Evolutionary conservation across 2,797 vertebrate species (phyloP), one percentile per base, ranked within the genome.

Genomic region (Danio tinwini): DNA sequence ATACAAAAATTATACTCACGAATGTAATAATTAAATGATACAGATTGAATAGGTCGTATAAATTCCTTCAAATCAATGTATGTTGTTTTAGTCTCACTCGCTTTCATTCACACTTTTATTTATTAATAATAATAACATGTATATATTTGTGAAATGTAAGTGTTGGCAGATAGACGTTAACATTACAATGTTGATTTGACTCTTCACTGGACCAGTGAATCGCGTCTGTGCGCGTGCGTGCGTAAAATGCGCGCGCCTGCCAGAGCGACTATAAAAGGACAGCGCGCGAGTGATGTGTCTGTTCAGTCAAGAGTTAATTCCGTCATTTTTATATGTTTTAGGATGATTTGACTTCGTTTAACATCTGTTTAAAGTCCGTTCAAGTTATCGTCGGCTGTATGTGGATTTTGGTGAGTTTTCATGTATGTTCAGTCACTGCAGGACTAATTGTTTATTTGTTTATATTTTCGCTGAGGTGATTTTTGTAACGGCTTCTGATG

Each of bases 201-300:
- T 55, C 68, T 17, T 40, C 14, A 11, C 37, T 17, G 3, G 4
- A 6, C 4, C 17, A 29, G 44, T 7, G 29, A 3, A 3, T 29
- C 3, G 29, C 29, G 29, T 29, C 1, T 29, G 29, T 29, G 29
- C 29, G 29, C 29, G 29, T 29, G 29, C 29, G 29, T 29, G 29
- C 29, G 29, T 29, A 29, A 29, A 29, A 56, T 59, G 62, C 86
- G 87, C 86, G 84, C 61, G 76, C 14, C 77, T 39, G 81, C 63
- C 50, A 64, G 62, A 45, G 75, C 61, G 75, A 53, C 65, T 85
- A 82, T 88, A 88, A 81, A 89, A 76, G 77, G 37, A 61, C 13
- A 55, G 74, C 44, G 42, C 29, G 21, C 39, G 5, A 6, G 12
- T 9, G 17, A 29, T 19, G 37, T 53, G 12, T 17, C 61, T 3